Evolutionary conservation across 2,888 invertebrate genomes (phyloP).

Genomic region (Idaea aversata): DNA sequence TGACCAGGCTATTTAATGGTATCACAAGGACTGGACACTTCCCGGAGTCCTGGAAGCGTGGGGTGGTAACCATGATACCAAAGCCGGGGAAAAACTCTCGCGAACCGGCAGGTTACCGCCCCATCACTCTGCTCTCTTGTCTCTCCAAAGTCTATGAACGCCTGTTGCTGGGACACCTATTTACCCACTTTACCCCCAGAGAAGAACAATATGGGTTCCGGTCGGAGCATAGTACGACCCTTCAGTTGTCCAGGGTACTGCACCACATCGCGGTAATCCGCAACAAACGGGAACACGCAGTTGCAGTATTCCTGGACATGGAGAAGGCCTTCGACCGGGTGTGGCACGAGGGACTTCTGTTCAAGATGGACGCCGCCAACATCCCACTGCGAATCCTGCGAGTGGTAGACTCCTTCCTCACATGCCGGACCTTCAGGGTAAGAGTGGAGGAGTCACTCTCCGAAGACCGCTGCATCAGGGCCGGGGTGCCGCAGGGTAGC

Average conservation of each 20-base stretch:
- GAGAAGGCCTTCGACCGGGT: background rate
- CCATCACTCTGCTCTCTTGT: background rate
- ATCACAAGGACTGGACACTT: slow-evolving; percentile 14
- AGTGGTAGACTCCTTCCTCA: background rate
- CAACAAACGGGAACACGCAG: slow-evolving; percentile 21
- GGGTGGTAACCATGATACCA: slow-evolving; percentile 14
- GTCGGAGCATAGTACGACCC: slow-evolving; percentile 18
- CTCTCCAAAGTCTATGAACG: background rate
- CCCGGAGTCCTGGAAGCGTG: slow-evolving; percentile 21
- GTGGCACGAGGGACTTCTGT: background rate
- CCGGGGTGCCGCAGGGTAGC: too few species aligned
- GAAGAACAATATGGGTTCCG: slow-evolving; percentile 23
- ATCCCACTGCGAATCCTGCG: background rate
- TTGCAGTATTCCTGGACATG: slow-evolving; percentile 34
- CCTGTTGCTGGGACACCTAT: background rate
- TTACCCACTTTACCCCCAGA: background rate
- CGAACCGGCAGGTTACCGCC: background rate
- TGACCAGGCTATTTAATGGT: slow-evolving; percentile 9
- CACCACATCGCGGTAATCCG: slow-evolving; percentile 10
- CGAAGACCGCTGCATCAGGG: too few species aligned
- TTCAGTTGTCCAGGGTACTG: background rate
- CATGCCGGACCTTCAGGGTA: background rate
- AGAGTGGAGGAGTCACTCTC: background rate
- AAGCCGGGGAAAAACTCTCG: background rate
- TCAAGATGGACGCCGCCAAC: background rate